These are phyloP conservation scores for Erebia ligea DNA, from an alignment of 2,888 invertebrate species.

Conservation along the genomic window DNA sequence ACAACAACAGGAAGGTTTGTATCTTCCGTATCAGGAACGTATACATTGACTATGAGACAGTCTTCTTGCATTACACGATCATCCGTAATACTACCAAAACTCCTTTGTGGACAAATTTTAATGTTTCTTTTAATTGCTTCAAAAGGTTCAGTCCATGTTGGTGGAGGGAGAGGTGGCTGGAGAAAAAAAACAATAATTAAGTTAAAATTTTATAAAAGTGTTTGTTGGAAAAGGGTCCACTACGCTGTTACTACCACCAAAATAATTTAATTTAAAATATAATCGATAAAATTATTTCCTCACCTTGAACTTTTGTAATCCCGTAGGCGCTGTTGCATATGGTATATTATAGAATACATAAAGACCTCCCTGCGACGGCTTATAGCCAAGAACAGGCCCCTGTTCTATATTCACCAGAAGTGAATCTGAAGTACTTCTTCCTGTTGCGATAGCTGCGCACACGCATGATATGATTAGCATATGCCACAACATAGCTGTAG, in stretches of 20 bases:
- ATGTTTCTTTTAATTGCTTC: constrained; percentile 49
- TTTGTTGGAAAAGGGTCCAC: not conserved
- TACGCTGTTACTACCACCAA: no score
- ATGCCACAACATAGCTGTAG: constrained; percentile 3
- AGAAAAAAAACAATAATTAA: not conserved
- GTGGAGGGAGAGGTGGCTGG: constrained; percentile 55
- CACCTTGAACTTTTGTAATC: constrained; percentile 30
- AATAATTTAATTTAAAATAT: no score
- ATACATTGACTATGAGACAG: constrained; percentile 48
- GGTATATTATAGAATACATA: constrained; percentile 38
- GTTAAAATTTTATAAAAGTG: not conserved
- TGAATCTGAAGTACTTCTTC: constrained; percentile 3
- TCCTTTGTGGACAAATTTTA: constrained; percentile 49
- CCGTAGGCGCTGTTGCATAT: constrained; percentile 40
- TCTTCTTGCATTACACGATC: constrained; percentile 40
- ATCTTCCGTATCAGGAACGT: constrained; percentile 45
- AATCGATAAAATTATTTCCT: no score
- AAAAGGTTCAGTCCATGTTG: constrained; percentile 49
- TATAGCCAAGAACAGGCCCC: constrained; percentile 32
- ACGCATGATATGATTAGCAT: not conserved
- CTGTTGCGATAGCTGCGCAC: not conserved
- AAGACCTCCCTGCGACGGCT: constrained; percentile 17
- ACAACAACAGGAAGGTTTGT: constrained; percentile 61
- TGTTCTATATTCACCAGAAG: constrained; percentile 27
- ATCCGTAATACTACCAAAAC: not conserved